Percentiles rank a stretch among this genome's conserved stretches.
Conservation (phyloP, 2,888 invertebrate genomes). For the Adelognathus sp. region DNA sequence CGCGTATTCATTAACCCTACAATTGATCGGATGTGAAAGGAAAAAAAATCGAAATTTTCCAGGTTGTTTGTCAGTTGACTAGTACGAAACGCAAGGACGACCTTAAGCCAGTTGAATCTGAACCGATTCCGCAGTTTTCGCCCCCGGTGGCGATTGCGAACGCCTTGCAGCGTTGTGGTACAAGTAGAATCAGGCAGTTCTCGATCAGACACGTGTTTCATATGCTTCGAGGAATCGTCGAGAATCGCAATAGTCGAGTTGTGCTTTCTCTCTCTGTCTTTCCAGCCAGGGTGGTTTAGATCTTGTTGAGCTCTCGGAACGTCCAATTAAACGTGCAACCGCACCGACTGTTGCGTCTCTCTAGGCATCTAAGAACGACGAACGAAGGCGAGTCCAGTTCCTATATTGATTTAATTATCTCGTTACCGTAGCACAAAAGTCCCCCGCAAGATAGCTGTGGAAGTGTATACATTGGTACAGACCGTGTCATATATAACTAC, state of each 20-base stretch:
- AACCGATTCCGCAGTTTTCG: constrained; percentile 22
- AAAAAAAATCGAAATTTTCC: too few species aligned
- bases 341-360: constrained; percentile 30
- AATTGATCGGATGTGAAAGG: too few species aligned
- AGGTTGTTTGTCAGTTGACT: too few species aligned
- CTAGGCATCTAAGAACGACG: constrained; percentile 48
- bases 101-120: neutral
- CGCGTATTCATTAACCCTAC: too few species aligned
- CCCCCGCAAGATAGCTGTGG: constrained; percentile 55
- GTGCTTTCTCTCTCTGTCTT: constrained; percentile 16
- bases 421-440: constrained; percentile 60
- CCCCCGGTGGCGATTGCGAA: constrained; percentile 33
- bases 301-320: constrained; percentile 48
- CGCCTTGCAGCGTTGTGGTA: constrained; percentile 38
- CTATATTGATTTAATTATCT: constrained; percentile 73
- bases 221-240: constrained; percentile 57
- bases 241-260: constrained; percentile 17
- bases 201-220: constrained; percentile 59
- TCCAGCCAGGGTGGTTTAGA: constrained; percentile 55
- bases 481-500: constrained; percentile 22
- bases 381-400: constrained; percentile 57
- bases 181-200: constrained; percentile 48
- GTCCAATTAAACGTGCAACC: constrained; percentile 69
- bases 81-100: too few species aligned
- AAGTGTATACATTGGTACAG: constrained; percentile 8